Evolutionary conservation across 2,888 invertebrate species (phyloP).

Genomic region (Drosophila ustulata): DNA sequence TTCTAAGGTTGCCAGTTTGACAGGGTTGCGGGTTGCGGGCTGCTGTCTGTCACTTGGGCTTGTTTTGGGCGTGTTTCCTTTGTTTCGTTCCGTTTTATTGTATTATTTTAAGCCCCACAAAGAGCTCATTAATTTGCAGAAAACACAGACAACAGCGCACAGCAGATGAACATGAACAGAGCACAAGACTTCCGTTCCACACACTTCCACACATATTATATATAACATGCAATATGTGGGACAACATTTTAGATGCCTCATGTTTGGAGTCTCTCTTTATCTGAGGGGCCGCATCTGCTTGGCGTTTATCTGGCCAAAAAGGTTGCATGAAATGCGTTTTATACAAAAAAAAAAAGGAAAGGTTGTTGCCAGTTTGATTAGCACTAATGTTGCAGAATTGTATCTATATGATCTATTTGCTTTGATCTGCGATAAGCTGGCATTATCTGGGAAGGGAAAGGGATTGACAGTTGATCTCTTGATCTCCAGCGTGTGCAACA

Average conservation of each 20-base stretch:
- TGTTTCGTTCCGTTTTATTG: constrained; percentile 62
- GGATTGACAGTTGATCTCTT: constrained; percentile 27
- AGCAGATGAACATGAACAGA: constrained; percentile 20
- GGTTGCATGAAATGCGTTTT: constrained; percentile 63
- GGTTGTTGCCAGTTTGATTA: constrained; percentile 38
- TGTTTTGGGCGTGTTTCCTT: constrained; percentile 26
- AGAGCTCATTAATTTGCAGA: constrained; percentile 77
- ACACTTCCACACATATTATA: not conserved
- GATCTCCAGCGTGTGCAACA: constrained; percentile 21
- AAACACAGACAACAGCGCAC: constrained; percentile 29
- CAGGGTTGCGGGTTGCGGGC: not conserved
- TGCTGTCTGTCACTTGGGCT: constrained; percentile 23
- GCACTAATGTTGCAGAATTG: not conserved
- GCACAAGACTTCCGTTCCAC: constrained; percentile 5
- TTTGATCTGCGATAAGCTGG: constrained; percentile 28
- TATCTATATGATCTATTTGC: constrained; percentile 17
- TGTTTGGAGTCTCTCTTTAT: not conserved
- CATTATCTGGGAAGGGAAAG: not conserved
- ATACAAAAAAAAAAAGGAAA: constrained; percentile 8
- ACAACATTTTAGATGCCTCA: constrained; percentile 17
- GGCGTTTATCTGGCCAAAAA: constrained; percentile 18
- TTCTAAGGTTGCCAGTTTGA: constrained; percentile 13
- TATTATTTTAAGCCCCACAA: constrained; percentile 77
- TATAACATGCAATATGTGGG: constrained; percentile 15
- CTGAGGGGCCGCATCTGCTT: constrained; percentile 26